Conservation (phyloP, 2,797 vertebrate genomes). For the Glossophaga mutica region DNA sequence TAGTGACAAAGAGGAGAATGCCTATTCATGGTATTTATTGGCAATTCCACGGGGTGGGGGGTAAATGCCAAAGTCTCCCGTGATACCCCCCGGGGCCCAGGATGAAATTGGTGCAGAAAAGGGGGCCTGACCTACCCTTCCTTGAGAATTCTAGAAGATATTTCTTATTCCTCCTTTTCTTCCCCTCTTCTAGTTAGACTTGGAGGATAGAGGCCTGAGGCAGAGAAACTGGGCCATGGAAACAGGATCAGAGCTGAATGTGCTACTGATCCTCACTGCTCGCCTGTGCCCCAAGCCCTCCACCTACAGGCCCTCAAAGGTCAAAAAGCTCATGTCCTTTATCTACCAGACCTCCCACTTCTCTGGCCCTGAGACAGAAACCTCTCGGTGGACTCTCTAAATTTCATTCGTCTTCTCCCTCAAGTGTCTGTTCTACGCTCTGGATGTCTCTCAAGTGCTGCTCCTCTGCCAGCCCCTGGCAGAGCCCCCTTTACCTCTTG, state of each 20-base stretch:
- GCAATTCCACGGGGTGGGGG: not conserved
- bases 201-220: not conserved
- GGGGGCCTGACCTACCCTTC: not conserved
- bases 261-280: not conserved
- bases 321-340: not conserved
- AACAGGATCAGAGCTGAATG: not conserved
- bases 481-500: not conserved
- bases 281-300: too few species aligned
- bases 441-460: not conserved
- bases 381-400: not conserved
- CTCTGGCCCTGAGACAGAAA: not conserved
- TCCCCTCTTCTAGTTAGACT: not conserved
- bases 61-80: not conserved
- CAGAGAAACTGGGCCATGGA: not conserved
- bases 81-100: not conserved
- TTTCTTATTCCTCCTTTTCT: not conserved
- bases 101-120: not conserved
- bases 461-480: not conserved
- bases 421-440: not conserved
- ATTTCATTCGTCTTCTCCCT: not conserved
- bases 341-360: not conserved
- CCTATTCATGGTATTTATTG: not conserved
- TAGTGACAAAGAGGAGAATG: not conserved
- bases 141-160: not conserved
- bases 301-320: not conserved